These are phyloP conservation scores for Metellina segmentata DNA, from an alignment of 2,888 invertebrate species.

Conservation along the genomic window DNA sequence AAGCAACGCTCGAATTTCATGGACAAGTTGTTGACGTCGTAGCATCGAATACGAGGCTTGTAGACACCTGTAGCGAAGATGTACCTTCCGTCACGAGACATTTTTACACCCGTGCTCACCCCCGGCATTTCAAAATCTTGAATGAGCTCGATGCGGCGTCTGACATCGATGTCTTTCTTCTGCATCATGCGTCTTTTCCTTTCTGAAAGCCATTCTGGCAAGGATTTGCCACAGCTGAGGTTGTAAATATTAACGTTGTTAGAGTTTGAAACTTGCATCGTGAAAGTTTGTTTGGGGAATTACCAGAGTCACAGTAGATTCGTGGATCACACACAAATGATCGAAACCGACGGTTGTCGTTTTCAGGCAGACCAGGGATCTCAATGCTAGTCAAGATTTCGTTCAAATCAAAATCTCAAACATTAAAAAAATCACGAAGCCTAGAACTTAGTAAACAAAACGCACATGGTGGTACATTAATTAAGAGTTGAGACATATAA, in stretches of 20 bases:
- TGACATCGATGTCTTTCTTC: slow-evolving; percentile 93
- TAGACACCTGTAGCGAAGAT: slow-evolving; percentile 94
- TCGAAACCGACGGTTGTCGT: too few relatives aligned
- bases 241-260: slow-evolving; percentile 99
- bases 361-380: too few relatives aligned
- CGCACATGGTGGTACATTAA: too few relatives aligned
- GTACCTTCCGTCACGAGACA: slow-evolving; percentile 95
- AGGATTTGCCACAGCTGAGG: slow-evolving; percentile 96
- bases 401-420: too few relatives aligned
- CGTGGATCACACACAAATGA: too few relatives aligned
- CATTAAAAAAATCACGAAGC: too few relatives aligned
- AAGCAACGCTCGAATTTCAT: slow-evolving; percentile 98
- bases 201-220: slow-evolving; percentile 97
- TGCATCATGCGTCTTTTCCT: slow-evolving; percentile 89
- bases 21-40: slow-evolving; percentile 96
- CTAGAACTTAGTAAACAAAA: too few relatives aligned
- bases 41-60: slow-evolving; percentile 97
- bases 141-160: slow-evolving; percentile 95
- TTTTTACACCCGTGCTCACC: slow-evolving; percentile 90
- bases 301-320: too few relatives aligned
- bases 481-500: too few relatives aligned
- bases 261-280: slow-evolving; percentile 94
- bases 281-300: background rate
- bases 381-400: too few relatives aligned
- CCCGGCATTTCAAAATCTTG: slow-evolving; percentile 99